Evolutionary conservation across 92 coral and sea anemone species (phyloP), one percentile per base, ranked within the genome.

Genomic region (Hydrozoanthus gracilis): DNA sequence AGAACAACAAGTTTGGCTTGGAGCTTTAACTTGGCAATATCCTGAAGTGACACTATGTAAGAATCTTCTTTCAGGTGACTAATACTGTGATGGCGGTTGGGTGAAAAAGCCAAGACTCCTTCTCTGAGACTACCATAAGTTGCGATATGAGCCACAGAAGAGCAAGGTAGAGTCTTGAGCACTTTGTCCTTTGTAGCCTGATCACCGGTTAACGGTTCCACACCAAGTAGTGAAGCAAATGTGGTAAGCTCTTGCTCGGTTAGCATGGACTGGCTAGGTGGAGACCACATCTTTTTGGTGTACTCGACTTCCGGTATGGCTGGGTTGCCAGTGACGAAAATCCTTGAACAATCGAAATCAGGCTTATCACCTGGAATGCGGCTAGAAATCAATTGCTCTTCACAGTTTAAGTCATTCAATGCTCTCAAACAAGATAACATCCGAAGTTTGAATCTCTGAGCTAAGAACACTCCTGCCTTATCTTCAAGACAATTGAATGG

Each of bases 111-210:
- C 5, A 94, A 66, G 80, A 91, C 90, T 6, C 94, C 93, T 50
- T 92, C 86, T 4, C 65, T 62, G 92, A 95, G 93, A 79, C 95
- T 94, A 45, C 98, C 98, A 56, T 87, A 91, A 4, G 98, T 87
- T 61, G 87, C 95, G 39, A 94, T 88, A 58, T 94, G 98, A 49
- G 89, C 93, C 27, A 92, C 89, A 49, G 93, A 92, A 20, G 98
- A 86, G 52, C 82, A 65, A 4, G 94, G 79, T 67, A 94, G 69
- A 8, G 52, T 76, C 82, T 87, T 86, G 52, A 91, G 79, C 44
- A 94, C 79, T 71, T 84, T 73, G n/a, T 94, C 92, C 74, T 93
- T 94, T 51, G 98, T 91, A 51, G 98, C 98, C 60, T 78, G 93
- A 77, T 62, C 70, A 83, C 95, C 98, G 27, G 84, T 82, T 51